Conservation (phyloP, 2,113 vertebrate genomes). For the Sander vitreus region DNA sequence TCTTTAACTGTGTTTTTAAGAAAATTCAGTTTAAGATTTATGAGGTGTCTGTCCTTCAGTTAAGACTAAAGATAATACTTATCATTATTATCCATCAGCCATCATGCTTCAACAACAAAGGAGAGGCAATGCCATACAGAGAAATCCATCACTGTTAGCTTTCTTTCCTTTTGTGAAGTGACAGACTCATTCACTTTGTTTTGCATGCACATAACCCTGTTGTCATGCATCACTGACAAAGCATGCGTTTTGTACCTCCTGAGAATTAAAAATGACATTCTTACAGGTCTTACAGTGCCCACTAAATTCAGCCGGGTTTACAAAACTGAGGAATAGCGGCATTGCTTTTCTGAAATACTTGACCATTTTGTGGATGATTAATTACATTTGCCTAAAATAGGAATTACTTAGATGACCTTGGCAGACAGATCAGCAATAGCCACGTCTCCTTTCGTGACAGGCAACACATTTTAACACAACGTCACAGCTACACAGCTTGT, state of each 20-base stretch:
- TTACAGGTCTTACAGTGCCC: constrained; percentile 5
- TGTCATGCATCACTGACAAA: constrained; percentile 26
- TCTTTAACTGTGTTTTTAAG: constrained; percentile 38
- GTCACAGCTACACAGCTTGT: constrained; percentile 6
- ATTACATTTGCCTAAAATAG: constrained; percentile 30
- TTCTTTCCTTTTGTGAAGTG: constrained; percentile 30
- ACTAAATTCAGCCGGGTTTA: constrained; percentile 24
- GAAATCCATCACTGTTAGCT: constrained; percentile 52
- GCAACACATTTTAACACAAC: constrained; percentile 18
- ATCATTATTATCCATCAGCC: constrained; percentile 55
- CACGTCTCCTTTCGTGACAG: constrained; percentile 15
- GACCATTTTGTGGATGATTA: constrained; percentile 26
- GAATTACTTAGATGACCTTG: constrained; percentile 36
- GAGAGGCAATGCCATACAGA: constrained; percentile 42
- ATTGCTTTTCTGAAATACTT: constrained; percentile 21
- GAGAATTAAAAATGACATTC: not conserved
- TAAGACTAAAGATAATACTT: constrained; percentile 46
- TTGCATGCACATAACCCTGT: constrained; percentile 46
- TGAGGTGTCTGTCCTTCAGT: constrained; percentile 38
- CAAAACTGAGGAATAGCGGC: constrained; percentile 13
- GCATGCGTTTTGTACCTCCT: not conserved
- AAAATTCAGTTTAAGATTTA: constrained; percentile 49
- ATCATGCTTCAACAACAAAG: constrained; percentile 47
- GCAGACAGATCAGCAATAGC: constrained; percentile 13
- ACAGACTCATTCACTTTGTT: constrained; percentile 43